These are phyloP conservation scores for Drosophila sp. DNA, from an alignment of 1,140 invertebrate species.

Conservation along the genomic window DNA sequence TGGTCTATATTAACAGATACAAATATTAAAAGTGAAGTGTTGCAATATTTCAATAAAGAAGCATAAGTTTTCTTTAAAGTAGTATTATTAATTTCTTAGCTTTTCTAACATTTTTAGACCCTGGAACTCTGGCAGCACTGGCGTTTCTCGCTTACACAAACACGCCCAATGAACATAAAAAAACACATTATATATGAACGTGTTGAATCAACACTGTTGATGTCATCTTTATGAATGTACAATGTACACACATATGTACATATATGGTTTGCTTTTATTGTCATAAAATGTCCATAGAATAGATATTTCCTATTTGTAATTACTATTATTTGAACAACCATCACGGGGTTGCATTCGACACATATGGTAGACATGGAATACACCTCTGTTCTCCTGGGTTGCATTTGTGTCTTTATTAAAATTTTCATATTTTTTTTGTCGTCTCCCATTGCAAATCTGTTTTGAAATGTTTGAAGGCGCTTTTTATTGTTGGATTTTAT, in stretches of 20 bases:
- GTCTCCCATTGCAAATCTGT: constrained; percentile 41
- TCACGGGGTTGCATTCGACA: constrained; percentile 36
- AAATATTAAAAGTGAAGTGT: not conserved
- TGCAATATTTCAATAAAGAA: too few relatives aligned
- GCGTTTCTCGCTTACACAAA: constrained; percentile 17
- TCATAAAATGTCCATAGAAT: not conserved
- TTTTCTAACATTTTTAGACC: too few relatives aligned
- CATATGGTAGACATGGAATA: constrained; percentile 30
- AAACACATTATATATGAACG: not conserved
- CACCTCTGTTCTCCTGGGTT: constrained; percentile 50
- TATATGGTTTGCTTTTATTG: not conserved
- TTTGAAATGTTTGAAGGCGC: constrained; percentile 21
- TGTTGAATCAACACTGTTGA: too few relatives aligned
- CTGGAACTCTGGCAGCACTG: not conserved
- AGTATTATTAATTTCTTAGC: too few relatives aligned
- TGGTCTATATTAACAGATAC: too few relatives aligned
- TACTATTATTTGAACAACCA: not conserved
- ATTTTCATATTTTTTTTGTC: constrained; percentile 9
- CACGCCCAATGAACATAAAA: constrained; percentile 23
- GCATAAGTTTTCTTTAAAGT: too few relatives aligned
- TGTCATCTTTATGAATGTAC: constrained; percentile 25
- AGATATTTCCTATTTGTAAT: not conserved
- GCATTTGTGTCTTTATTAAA: constrained; percentile 15
- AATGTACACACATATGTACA: constrained; percentile 8
- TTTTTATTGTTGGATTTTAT: constrained; percentile 15